Conservation (phyloP, 2,113 vertebrate species). For the Apaloderma vittatum region DNA sequence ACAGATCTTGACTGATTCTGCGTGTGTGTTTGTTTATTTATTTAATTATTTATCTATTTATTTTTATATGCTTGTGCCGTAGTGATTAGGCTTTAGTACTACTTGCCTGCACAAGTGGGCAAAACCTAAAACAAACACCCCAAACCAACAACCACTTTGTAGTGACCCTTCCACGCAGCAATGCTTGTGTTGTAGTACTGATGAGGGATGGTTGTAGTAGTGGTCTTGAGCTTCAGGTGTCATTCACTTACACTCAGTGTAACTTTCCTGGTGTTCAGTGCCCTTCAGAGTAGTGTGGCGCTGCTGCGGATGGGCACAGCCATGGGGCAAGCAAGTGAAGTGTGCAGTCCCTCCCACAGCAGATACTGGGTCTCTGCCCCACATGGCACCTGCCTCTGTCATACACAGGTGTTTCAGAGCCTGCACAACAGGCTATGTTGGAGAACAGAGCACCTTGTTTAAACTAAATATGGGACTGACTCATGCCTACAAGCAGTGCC, state of each 20-base stretch:
- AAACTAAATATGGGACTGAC: background rate
- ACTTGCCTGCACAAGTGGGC: background rate
- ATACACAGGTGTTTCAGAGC: fast-evolving
- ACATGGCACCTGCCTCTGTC: fast-evolving
- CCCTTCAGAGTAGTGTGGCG: background rate
- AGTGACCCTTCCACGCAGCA: background rate
- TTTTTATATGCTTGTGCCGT: background rate
- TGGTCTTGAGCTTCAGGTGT: background rate
- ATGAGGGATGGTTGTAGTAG: background rate
- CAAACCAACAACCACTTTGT: background rate
- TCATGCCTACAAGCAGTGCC: background rate
- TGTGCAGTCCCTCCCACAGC: background rate
- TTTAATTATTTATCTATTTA: background rate
- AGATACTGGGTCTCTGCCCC: fast-evolving
- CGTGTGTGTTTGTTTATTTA: fast-evolving
- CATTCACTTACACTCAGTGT: background rate
- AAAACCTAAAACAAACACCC: background rate
- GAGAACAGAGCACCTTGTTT: background rate
- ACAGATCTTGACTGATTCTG: background rate
- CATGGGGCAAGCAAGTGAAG: background rate
- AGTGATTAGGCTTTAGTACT: background rate
- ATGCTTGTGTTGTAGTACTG: background rate
- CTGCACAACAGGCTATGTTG: background rate
- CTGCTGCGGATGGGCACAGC: background rate
- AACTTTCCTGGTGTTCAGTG: background rate